These are phyloP conservation scores for Rostratula benghalensis DNA, from an alignment of 2,113 vertebrate species.

Conservation along the genomic window DNA sequence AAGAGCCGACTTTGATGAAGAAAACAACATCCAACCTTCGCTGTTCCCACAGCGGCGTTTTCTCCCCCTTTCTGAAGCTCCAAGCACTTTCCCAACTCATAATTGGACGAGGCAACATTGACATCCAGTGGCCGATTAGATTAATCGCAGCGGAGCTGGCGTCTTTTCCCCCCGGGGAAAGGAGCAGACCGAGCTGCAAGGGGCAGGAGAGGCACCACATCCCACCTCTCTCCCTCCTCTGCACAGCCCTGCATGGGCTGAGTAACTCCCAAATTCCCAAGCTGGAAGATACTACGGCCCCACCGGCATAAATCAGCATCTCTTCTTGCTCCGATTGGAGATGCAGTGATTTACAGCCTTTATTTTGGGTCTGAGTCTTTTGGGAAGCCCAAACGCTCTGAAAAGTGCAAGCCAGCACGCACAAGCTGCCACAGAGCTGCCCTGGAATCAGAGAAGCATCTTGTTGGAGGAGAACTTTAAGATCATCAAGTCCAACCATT, in stretches of 20 bases:
- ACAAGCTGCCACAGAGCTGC: background rate
- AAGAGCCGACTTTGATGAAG: background rate
- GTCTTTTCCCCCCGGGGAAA: background rate
- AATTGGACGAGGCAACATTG: constrained; percentile 77
- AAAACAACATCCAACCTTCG: background rate
- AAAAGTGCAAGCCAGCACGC: rapidly evolving
- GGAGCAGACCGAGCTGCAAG: background rate
- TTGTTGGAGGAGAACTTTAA: background rate
- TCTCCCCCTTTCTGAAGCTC: background rate
- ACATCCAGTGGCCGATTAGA: constrained; percentile 78
- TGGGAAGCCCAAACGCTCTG: background rate
- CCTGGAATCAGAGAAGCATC: background rate
- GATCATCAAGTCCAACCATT: background rate
- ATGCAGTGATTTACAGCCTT: background rate
- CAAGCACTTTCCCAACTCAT: background rate
- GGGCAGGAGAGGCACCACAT: background rate
- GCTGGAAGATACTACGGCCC: rapidly evolving
- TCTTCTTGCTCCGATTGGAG: background rate
- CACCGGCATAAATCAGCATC: background rate
- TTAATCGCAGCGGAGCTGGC: constrained; percentile 67
- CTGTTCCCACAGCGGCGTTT: background rate
- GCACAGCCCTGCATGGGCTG: background rate
- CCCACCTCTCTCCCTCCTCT: background rate
- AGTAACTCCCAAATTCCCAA: rapidly evolving
- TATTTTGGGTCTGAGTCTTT: rapidly evolving